Percentiles rank a stretch among this genome's conserved stretches.
Conservation (phyloP, 2,113 vertebrate species). For the Ochotona princeps region DNA sequence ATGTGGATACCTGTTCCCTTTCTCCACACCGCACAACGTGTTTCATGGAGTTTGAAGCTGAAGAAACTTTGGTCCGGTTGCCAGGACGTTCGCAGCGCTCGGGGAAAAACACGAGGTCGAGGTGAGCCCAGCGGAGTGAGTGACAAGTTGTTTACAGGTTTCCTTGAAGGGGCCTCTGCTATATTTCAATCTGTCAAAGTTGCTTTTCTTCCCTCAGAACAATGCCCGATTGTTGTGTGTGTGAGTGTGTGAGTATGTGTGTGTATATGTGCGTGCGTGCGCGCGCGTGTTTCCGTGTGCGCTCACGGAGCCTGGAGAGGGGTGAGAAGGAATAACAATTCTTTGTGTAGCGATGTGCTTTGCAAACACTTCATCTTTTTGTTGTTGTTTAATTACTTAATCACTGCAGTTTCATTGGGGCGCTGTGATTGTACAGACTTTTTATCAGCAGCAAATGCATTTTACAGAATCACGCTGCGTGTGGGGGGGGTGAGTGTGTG, state of each 20-base stretch:
- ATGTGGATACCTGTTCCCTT: conserved; percentile 78
- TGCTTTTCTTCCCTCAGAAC: conserved; percentile 95
- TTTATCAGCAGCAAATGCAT: conserved; percentile 73
- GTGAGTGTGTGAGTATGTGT: conserved; percentile 74
- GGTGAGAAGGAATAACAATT: conserved; percentile 83
- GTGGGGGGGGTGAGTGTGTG: neutral
- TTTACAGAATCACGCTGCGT: conserved; percentile 43
- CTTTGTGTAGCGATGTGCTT: conserved; percentile 89
- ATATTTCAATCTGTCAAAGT: conserved; percentile 98
- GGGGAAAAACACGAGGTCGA: conserved; percentile 85
- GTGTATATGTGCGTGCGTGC: conserved; percentile 61
- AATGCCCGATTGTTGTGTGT: conserved; percentile 95
- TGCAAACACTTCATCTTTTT: conserved; percentile 84
- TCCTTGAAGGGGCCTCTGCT: conserved; percentile 93
- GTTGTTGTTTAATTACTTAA: conserved; percentile 76
- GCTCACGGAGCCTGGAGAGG: conserved; percentile 60
- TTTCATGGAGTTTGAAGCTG: conserved; percentile 86
- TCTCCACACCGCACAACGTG: conserved; percentile 66
- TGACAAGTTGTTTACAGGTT: conserved; percentile 94
- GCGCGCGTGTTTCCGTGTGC: conserved; percentile 54
- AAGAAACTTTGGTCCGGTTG: conserved; percentile 86
- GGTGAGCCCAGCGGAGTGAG: conserved; percentile 88
- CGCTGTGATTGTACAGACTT: conserved; percentile 77
- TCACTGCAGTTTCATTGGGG: conserved; percentile 80
- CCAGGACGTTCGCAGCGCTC: conserved; percentile 87